These are phyloP conservation scores for Okamejei kenojei DNA, from an alignment of 2,797 vertebrate species.

Conservation along the genomic window DNA sequence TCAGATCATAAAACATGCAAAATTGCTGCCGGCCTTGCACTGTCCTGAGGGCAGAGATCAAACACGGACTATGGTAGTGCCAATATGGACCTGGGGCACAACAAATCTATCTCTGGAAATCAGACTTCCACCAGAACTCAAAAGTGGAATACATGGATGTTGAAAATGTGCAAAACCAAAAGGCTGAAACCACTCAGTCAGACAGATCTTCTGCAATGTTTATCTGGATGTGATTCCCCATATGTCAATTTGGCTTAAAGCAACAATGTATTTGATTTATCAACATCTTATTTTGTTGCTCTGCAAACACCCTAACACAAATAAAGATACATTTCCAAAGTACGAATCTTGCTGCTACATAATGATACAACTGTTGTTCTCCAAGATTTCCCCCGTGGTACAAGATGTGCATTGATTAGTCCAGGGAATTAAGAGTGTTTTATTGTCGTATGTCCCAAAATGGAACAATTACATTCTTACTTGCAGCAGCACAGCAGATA, in stretches of 20 bases:
- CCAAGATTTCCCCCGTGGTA: too few relatives aligned
- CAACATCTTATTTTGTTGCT: background rate
- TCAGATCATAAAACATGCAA: background rate
- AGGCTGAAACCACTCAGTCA: background rate
- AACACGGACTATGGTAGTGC: background rate
- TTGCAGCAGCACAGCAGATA: too few relatives aligned
- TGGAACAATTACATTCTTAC: too few relatives aligned
- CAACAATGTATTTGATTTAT: background rate
- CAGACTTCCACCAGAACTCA: background rate
- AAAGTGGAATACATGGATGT: background rate
- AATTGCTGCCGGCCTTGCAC: background rate
- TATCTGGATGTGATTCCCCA: background rate
- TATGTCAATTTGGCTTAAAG: background rate
- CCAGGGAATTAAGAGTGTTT: too few relatives aligned
- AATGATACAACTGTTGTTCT: too few relatives aligned
- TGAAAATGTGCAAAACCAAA: background rate
- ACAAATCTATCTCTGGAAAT: background rate
- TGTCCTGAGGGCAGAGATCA: constrained; percentile 9
- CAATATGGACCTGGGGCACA: background rate
- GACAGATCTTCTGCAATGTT: background rate
- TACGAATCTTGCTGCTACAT: too few relatives aligned
- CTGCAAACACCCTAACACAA: background rate
- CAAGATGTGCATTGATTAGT: too few relatives aligned
- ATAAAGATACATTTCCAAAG: background rate
- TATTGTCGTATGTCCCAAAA: too few relatives aligned